These are phyloP conservation scores for Marmota flaviventris DNA, from an alignment of 2,113 vertebrate genomes.

Conservation along the genomic window DNA sequence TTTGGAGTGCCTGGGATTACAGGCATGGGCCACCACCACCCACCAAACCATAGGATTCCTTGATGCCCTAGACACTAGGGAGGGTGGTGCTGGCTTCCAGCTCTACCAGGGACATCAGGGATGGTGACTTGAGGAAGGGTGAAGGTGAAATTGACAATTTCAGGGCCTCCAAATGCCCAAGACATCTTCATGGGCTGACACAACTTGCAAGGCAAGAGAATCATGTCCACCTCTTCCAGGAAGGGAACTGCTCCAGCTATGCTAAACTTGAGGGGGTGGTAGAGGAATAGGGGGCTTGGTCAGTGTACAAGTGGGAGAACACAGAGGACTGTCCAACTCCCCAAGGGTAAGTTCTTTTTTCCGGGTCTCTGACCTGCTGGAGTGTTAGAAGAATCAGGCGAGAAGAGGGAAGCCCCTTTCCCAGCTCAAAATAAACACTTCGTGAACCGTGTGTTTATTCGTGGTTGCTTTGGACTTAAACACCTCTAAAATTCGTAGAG, in stretches of 20 bases:
- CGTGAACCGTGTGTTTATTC: background rate
- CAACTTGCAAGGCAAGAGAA: background rate
- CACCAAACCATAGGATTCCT: background rate
- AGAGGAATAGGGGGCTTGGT: background rate
- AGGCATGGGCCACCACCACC: background rate
- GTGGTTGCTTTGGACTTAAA: background rate
- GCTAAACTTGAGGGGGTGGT: background rate
- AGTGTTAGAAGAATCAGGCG: background rate
- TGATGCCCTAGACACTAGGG: background rate
- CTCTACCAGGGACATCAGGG: background rate
- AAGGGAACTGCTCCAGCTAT: background rate
- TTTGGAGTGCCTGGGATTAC: background rate
- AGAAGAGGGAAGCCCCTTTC: background rate
- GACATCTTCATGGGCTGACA: background rate
- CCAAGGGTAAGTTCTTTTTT: background rate
- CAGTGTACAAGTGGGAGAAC: background rate
- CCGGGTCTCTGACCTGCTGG: background rate
- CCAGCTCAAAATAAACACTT: background rate
- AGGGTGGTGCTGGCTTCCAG: background rate
- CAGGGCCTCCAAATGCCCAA: background rate
- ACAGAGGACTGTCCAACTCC: too few relatives aligned
- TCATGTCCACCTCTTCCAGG: background rate
- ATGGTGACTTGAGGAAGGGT: background rate
- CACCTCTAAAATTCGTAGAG: background rate
- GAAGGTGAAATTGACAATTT: background rate